phyloP scores from a whole-genome alignment of 2,888 invertebrate genomes.

The Dasysyrphus albostriatus region DNA sequence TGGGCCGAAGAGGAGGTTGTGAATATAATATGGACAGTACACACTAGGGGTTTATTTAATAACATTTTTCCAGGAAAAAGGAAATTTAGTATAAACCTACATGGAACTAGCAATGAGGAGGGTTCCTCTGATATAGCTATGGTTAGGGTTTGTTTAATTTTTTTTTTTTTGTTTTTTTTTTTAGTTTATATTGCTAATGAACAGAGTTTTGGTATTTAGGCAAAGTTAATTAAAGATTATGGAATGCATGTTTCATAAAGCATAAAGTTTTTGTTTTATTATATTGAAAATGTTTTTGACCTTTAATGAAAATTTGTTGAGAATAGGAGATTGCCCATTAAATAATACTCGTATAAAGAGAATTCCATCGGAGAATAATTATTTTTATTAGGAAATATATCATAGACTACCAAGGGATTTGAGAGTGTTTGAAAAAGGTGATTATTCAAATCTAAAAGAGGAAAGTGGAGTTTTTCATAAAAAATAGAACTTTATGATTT shows the following conservation, averaged over 20 bases:
- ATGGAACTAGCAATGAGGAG: not conserved
- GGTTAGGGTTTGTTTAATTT: not conserved
- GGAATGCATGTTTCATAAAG: conserved; percentile 26
- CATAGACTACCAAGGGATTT: not conserved
- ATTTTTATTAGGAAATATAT: not conserved
- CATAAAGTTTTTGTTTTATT: conserved; percentile 20
- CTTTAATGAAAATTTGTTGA: conserved; percentile 8
- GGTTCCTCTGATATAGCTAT: not conserved
- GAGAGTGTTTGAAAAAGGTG: not conserved
- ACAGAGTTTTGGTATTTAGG: conserved; percentile 54
- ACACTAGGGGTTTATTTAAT: conserved; percentile 16
- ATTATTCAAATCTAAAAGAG: not conserved
- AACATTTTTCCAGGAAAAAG: conserved; percentile 1
- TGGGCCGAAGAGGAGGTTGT: not conserved
- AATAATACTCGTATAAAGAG: not conserved
- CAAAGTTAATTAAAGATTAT: conserved; percentile 64
- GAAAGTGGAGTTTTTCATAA: not conserved
- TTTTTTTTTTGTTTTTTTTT: not conserved
- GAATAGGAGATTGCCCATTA: not conserved
- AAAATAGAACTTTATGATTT: too few species aligned
- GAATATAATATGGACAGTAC: conserved; percentile 16
- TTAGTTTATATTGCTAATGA: conserved; percentile 61
- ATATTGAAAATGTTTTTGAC: conserved; percentile 10
- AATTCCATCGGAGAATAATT: not conserved
- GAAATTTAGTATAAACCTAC: not conserved